These are phyloP conservation scores for Pachypeltis micranthus DNA, from an alignment of 1,140 invertebrate species.

Conservation along the genomic window DNA sequence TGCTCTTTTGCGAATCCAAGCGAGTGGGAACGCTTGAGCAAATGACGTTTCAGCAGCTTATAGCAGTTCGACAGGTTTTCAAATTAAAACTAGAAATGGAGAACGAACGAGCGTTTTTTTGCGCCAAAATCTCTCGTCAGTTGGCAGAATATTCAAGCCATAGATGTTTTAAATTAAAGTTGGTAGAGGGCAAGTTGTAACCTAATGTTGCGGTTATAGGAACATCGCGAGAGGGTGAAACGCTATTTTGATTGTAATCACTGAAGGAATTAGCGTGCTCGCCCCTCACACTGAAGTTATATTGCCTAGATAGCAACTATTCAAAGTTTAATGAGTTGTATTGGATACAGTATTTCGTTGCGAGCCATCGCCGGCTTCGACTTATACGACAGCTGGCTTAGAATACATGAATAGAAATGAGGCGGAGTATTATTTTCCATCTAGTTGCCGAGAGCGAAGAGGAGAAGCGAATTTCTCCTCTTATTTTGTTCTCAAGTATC, in stretches of 20 bases:
- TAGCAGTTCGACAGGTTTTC: too few species aligned
- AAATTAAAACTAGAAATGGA: too few species aligned
- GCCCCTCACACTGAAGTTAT: background rate
- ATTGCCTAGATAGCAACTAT: background rate
- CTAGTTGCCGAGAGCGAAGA: background rate
- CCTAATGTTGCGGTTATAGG: too few species aligned
- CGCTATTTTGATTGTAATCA: slow-evolving; percentile 5
- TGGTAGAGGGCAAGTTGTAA: too few species aligned
- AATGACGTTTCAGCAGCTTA: too few species aligned
- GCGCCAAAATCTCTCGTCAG: background rate
- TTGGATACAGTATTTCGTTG: background rate
- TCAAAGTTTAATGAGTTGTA: slow-evolving; percentile 8
- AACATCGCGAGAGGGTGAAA: too few species aligned
- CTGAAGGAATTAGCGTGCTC: background rate
- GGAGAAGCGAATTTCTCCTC: background rate
- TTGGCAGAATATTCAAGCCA: background rate
- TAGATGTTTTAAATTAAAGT: too few species aligned
- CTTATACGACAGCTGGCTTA: slow-evolving; percentile 4
- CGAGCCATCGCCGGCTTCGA: background rate
- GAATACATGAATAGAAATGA: slow-evolving; percentile 6
- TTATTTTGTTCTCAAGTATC: slow-evolving; percentile 1
- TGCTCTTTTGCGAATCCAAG: too few species aligned
- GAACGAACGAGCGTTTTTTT: background rate
- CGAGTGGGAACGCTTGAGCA: too few species aligned
- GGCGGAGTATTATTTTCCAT: slow-evolving; percentile 3